These are phyloP conservation scores for Bhutanitis thaidina DNA, from an alignment of 2,888 invertebrate species.

Conservation along the genomic window DNA sequence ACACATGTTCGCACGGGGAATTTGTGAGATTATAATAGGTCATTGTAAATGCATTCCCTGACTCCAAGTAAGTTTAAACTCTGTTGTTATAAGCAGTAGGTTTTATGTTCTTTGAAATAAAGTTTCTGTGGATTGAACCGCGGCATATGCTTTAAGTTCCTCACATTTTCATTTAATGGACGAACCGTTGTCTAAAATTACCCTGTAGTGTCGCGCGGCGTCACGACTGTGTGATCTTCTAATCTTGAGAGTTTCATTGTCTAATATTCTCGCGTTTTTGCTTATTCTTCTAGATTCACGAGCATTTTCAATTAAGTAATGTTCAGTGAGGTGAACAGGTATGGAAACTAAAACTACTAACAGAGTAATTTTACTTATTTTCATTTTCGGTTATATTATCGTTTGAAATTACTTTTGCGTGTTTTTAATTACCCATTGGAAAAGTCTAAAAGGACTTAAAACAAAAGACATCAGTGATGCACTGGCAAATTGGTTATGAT, in stretches of 20 bases:
- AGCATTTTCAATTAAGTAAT: too few species aligned
- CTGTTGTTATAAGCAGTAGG: conserved; percentile 5
- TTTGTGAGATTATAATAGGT: conserved; percentile 39
- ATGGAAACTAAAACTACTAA: too few species aligned
- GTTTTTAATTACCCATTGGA: too few species aligned
- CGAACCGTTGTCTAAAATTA: conserved; percentile 21
- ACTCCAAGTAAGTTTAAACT: conserved; percentile 28
- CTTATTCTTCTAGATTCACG: background rate
- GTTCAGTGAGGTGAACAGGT: too few species aligned
- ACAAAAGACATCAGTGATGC: too few species aligned
- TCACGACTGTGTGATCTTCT: conserved; percentile 16
- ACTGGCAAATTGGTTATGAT: too few species aligned
- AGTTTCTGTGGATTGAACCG: conserved; percentile 7
- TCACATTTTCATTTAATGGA: conserved; percentile 21
- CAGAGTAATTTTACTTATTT: too few species aligned
- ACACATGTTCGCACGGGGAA: conserved; percentile 44
- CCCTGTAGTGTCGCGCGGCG: conserved; percentile 14
- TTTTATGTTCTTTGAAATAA: background rate
- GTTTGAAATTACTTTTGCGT: too few species aligned
- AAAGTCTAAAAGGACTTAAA: too few species aligned
- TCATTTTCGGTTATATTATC: too few species aligned
- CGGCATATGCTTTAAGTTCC: conserved; percentile 19
- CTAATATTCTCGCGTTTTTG: conserved; percentile 3
- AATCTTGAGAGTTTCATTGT: conserved; percentile 11
- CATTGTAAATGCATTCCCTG: conserved; percentile 21